Evolutionary conservation across 2,113 vertebrate genomes (phyloP), one percentile per base, ranked within the genome.

Genomic region (Mustelus asterias): DNA sequence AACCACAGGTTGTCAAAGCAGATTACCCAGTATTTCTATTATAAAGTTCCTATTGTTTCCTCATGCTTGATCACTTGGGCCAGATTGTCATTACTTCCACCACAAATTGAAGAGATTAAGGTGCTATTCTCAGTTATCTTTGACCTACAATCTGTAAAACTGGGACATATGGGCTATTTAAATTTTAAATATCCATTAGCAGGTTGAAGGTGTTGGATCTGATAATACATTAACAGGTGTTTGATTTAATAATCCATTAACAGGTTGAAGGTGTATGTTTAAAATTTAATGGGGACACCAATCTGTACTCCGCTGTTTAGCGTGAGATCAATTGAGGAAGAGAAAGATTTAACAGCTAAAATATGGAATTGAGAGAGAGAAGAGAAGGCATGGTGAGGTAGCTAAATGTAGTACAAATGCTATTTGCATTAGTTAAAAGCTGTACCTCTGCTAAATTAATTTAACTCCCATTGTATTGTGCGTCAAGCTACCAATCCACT

Each of bases 241-340:
- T 54, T 24, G 44, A 48, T 48, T 54, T 48, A 88, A 88, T 88
- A 86, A 88, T 54, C 85, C 24, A 88, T 88, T 88, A 54, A 41
- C 85, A 88, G 48, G 9, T 58, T 90, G 54, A 90, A 60, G 22
- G 44, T 90, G 29, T 0, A 63, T 11, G 88, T 60, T 60, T 90
- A 60, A 60, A 90, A 90, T 26, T 60, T 90, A 90, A 90, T 90
- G 88, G 88, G 26, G 88, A 33, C 26, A 90, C 24, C 88, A 90
- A 89, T 89, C 13, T 60, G 16, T 90, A 60, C 26, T 90, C 48
- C 33, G 14, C 26, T 60, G 14, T 63, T 48, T 90, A 29, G 3
- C 60, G 54, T 6, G 26, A 90, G 26, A 60, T 11, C 33, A 60
- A 6, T n/a, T 9, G 24, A 60, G 54, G 29, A 90, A 90, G 88